These are phyloP conservation scores for Stenichneumon culpator DNA, from an alignment of 2,888 invertebrate species.

Conservation along the genomic window DNA sequence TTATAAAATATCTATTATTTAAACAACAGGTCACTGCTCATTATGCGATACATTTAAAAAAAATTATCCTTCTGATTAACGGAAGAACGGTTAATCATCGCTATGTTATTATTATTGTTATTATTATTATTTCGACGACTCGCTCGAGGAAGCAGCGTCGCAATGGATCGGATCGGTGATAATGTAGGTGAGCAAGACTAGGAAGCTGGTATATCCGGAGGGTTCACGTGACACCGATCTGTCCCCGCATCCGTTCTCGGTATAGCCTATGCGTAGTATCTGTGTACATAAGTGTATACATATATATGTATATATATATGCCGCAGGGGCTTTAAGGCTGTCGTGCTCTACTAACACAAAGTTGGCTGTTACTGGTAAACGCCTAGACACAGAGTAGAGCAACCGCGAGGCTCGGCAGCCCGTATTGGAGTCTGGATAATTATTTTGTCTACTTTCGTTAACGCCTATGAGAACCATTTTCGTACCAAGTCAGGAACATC, in stretches of 20 bases:
- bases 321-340: conserved; percentile 65
- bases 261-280: conserved; percentile 73
- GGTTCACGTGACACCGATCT: conserved; percentile 84
- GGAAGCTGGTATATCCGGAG: conserved; percentile 84
- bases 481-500: conserved; percentile 21
- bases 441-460: conserved; percentile 45
- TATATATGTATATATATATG: conserved; percentile 58
- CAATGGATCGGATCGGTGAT: conserved; percentile 70
- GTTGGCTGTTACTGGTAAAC: conserved; percentile 37
- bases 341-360: conserved; percentile 68
- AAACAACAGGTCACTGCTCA: background rate
- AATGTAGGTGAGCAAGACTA: conserved; percentile 83
- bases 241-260: conserved; percentile 83
- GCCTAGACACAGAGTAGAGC: conserved; percentile 40
- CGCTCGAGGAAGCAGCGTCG: conserved; percentile 62
- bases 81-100: background rate
- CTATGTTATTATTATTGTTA: conserved; percentile 6
- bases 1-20: background rate
- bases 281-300: conserved; percentile 37
- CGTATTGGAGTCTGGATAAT: conserved; percentile 33
- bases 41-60: background rate
- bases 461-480: conserved; percentile 35
- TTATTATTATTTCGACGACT: conserved; percentile 64
- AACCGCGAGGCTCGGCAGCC: background rate
- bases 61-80: background rate